phyloP scores from a whole-genome alignment of 2,888 invertebrate genomes.

The Pardosa pseudoannulata region DNA sequence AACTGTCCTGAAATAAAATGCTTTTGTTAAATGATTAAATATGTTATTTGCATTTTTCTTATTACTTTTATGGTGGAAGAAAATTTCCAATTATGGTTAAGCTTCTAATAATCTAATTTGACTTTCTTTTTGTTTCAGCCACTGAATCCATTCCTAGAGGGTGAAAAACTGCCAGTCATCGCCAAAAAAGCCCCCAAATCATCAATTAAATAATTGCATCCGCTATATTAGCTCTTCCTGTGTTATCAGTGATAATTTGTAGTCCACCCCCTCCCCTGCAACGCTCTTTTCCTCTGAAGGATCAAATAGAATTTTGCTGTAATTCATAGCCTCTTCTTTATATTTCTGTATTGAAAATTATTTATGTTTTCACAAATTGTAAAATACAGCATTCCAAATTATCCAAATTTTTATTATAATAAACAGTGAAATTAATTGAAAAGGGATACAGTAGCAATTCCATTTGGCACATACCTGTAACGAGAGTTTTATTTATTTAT shows the following conservation, averaged over 20 bases:
- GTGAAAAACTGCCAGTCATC: constrained; percentile 91
- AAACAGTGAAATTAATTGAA: background rate
- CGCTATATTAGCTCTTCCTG: constrained; percentile 21
- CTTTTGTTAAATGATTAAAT: no score
- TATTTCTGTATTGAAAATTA: background rate
- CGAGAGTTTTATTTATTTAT: constrained; percentile 2
- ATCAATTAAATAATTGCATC: constrained; percentile 27
- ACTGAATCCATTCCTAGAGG: constrained; percentile 89
- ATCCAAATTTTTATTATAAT: background rate
- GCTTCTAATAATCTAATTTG: background rate
- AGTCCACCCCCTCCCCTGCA: background rate
- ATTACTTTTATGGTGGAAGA: no score
- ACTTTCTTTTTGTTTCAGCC: constrained; percentile 80
- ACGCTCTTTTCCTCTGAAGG: background rate
- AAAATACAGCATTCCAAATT: background rate
- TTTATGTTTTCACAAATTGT: no score
- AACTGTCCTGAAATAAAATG: no score
- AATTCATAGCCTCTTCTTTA: background rate
- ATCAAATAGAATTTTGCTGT: background rate
- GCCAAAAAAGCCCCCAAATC: constrained; percentile 89
- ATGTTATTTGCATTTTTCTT: no score
- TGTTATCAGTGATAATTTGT: constrained; percentile 19
- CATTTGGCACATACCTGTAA: background rate
- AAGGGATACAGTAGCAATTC: background rate
- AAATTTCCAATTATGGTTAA: no score